A percentile compares a stretch with the other conserved stretches of the same genome.
phyloP scores from a whole-genome alignment of 2,797 vertebrate species.

The Streptopelia turtur region DNA sequence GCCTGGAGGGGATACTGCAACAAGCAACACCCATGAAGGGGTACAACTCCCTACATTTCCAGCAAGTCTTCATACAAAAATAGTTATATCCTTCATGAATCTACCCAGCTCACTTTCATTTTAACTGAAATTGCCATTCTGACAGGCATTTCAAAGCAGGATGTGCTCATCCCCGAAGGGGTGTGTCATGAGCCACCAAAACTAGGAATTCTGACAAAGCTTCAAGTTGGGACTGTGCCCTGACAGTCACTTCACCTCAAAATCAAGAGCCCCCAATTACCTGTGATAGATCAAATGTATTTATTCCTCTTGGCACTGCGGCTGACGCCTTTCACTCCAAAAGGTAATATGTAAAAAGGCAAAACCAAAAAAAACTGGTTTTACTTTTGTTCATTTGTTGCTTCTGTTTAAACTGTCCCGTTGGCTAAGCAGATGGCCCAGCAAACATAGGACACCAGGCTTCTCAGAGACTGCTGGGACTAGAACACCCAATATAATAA shows the following conservation, averaged over 20 bases:
- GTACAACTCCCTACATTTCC: neutral
- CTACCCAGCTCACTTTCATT: neutral
- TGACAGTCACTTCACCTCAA: neutral
- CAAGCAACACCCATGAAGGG: neutral
- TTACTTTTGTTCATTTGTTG: neutral
- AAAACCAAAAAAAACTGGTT: neutral
- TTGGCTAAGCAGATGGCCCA: neutral
- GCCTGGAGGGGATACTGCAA: neutral
- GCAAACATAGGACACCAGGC: neutral
- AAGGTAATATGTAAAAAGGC: neutral
- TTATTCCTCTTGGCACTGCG: neutral
- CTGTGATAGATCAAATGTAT: neutral
- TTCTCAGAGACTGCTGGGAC: neutral
- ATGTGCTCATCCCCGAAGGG: neutral
- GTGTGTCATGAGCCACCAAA: neutral
- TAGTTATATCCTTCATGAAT: neutral
- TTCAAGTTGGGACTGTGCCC: neutral
- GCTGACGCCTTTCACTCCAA: neutral
- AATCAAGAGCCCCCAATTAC: neutral
- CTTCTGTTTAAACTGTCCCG: neutral
- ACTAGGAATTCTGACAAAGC: rapidly evolving
- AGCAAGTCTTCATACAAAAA: rapidly evolving
- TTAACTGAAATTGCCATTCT: neutral
- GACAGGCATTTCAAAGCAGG: neutral
- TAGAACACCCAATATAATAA: neutral